Percentiles rank a stretch among this genome's conserved stretches.
Conservation (phyloP, 2,888 invertebrate genomes). For the Cantharis rufa region DNA sequence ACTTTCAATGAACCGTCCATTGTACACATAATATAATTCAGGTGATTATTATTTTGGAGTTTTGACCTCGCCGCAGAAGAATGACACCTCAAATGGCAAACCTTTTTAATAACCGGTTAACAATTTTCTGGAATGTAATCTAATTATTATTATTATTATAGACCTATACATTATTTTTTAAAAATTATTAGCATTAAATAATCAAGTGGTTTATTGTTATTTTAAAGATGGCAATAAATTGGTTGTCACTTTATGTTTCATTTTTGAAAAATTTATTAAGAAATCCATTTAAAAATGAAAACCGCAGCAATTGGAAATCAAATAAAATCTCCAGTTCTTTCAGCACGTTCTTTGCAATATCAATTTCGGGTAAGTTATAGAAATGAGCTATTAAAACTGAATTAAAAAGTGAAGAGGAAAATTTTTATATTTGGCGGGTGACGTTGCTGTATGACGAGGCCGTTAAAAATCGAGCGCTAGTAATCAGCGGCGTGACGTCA, state of each 20-base stretch:
- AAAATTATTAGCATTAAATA: too few species aligned
- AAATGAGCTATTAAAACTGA: neutral
- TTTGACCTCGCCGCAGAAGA: too few species aligned
- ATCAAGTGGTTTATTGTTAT: neutral
- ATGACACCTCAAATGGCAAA: too few species aligned
- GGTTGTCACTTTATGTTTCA: conserved; percentile 9
- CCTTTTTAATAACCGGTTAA: too few species aligned
- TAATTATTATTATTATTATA: too few species aligned
- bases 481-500: conserved; percentile 18
- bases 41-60: too few species aligned
- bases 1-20: too few species aligned
- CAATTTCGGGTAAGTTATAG: conserved; percentile 15
- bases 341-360: conserved; percentile 14
- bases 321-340: conserved; percentile 19
- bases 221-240: conserved; percentile 9
- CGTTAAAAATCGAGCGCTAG: neutral
- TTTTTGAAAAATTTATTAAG: conserved; percentile 5
- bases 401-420: neutral
- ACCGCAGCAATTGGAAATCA: conserved; percentile 4
- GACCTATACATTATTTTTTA: too few species aligned
- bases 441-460: conserved; percentile 1
- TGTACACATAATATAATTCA: too few species aligned
- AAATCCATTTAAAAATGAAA: conserved; percentile 13
- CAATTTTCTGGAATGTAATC: too few species aligned
- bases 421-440: conserved; percentile 9